Conservation (phyloP, 1,140 invertebrate species). For the Dendrolimus kikuchii region DNA sequence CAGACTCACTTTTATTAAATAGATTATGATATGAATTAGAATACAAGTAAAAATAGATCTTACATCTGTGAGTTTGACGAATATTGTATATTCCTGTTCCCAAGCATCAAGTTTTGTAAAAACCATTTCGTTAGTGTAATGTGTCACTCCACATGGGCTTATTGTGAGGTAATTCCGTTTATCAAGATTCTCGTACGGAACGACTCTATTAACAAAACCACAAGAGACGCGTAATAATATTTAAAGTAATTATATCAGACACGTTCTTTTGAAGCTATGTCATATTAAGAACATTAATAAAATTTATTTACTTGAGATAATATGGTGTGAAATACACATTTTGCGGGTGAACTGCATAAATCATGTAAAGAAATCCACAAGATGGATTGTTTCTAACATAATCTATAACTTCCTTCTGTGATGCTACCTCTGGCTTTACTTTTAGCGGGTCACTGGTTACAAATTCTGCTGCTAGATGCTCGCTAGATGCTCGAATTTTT, state of each 20-base stretch:
- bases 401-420: constrained; percentile 72
- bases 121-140: constrained; percentile 77
- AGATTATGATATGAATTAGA: too few relatives aligned
- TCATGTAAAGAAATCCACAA: constrained; percentile 78
- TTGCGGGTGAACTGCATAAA: constrained; percentile 77
- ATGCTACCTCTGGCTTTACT: constrained; percentile 43
- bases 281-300: constrained; percentile 9
- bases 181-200: constrained; percentile 76
- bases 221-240: too few relatives aligned
- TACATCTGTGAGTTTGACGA: constrained; percentile 77
- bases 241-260: too few relatives aligned
- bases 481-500: constrained; percentile 37
- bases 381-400: constrained; percentile 63
- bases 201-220: constrained; percentile 64
- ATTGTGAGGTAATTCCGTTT: constrained; percentile 79
- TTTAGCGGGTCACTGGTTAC: constrained; percentile 39
- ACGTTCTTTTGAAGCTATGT: too few relatives aligned
- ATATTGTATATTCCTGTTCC: constrained; percentile 81
- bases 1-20: too few relatives aligned
- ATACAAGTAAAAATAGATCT: constrained; percentile 1
- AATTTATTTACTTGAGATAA: constrained; percentile 71
- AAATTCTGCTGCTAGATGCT: constrained; percentile 13
- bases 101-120: constrained; percentile 80
- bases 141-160: constrained; percentile 79
- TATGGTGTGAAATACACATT: constrained; percentile 82